Conservation (phyloP, 2,113 vertebrate species). For the Pseudorectes ferrugineus region DNA sequence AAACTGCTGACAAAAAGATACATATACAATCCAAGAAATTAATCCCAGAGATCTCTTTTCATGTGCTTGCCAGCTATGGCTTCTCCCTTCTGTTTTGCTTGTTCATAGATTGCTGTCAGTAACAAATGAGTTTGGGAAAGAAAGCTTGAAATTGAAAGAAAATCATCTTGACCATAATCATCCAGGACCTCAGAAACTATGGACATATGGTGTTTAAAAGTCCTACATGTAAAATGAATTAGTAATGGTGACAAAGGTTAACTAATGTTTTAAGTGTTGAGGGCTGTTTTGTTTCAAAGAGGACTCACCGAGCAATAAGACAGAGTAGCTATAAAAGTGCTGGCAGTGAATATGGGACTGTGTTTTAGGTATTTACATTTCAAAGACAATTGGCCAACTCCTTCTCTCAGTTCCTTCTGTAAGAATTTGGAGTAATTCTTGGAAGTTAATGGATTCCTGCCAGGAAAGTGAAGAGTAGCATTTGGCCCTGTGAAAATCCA, state of each 20-base stretch:
- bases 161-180: neutral
- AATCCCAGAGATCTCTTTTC: neutral
- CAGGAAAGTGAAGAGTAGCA: neutral
- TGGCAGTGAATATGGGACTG: neutral
- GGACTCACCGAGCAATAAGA: conserved; percentile 5
- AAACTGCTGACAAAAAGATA: neutral
- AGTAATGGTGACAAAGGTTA: conserved; percentile 52
- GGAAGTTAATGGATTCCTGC: neutral
- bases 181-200: neutral
- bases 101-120: conserved; percentile 20
- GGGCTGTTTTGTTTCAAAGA: conserved; percentile 50
- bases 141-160: conserved; percentile 19
- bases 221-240: conserved; percentile 42
- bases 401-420: neutral
- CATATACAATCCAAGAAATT: neutral
- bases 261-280: conserved; percentile 56
- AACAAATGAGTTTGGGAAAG: neutral
- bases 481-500: neutral
- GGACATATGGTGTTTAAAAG: neutral
- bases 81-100: conserved; percentile 1
- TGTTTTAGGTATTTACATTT: conserved; percentile 32
- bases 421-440: conserved; percentile 3
- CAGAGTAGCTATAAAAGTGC: conserved; percentile 16
- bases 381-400: conserved; percentile 26
- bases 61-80: neutral